Conservation (phyloP, 2,113 vertebrate species). For the Ondatra zibethicus region DNA sequence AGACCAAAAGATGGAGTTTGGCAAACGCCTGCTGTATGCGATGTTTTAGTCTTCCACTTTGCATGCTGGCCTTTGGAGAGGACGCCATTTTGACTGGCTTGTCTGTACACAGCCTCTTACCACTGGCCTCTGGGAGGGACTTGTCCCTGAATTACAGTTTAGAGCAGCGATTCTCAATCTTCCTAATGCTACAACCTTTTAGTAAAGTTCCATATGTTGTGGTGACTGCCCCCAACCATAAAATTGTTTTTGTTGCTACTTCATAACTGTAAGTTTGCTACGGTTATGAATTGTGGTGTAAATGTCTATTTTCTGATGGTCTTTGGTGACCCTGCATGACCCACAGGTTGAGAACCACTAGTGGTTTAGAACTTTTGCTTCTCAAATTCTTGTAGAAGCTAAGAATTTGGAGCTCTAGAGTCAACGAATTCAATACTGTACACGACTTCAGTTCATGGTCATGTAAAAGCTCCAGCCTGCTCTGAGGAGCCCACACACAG, state of each 20-base stretch:
- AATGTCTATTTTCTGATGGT: not conserved
- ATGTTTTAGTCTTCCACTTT: not conserved
- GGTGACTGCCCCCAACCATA: not conserved
- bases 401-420: slow-evolving; percentile 42
- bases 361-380: not conserved
- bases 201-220: not conserved
- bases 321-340: not conserved
- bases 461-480: slow-evolving; percentile 56
- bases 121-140: not conserved
- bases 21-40: fast-evolving
- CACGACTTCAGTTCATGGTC: slow-evolving; percentile 35
- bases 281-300: not conserved
- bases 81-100: not conserved
- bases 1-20: not conserved
- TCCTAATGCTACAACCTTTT: not conserved
- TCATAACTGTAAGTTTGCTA: not conserved
- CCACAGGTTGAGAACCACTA: not conserved
- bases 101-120: not conserved
- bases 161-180: not conserved
- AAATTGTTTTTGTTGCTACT: not conserved
- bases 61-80: not conserved
- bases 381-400: too few species aligned
- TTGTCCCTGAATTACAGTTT: slow-evolving; percentile 40
- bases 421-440: slow-evolving; percentile 63
- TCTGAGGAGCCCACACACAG: not conserved